A percentile compares a stretch with the other conserved stretches of the same genome.
Conservation (phyloP, 1,140 invertebrate genomes). For the Acyrthosiphon pisum region DNA sequence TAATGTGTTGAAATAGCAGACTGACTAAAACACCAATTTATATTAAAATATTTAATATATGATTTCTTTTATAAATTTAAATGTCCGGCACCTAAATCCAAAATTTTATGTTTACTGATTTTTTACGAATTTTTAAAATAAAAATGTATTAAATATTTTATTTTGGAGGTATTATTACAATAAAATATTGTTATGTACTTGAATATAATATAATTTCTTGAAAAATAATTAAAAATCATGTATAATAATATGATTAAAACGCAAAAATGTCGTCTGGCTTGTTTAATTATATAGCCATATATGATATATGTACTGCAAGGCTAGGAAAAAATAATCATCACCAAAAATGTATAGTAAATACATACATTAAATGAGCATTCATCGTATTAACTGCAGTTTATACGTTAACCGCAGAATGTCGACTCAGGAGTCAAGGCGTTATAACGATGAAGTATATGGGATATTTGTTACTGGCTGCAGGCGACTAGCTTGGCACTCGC, state of each 20-base stretch:
- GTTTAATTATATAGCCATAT: too few relatives aligned
- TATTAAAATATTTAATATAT: background rate
- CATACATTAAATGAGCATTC: too few relatives aligned
- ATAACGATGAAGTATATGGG: background rate
- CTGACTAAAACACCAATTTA: background rate
- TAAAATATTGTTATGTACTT: too few relatives aligned
- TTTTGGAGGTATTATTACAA: too few relatives aligned
- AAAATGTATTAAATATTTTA: too few relatives aligned
- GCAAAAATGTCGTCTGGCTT: background rate
- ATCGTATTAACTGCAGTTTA: background rate
- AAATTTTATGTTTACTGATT: too few relatives aligned
- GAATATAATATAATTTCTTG: too few relatives aligned
- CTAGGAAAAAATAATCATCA: background rate
- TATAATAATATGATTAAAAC: background rate
- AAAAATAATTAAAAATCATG: too few relatives aligned
- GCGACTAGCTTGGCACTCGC: constrained; percentile 5
- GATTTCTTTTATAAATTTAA: background rate
- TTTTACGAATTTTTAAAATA: too few relatives aligned
- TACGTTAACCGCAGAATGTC: background rate
- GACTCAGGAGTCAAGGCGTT: background rate
- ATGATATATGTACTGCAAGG: too few relatives aligned
- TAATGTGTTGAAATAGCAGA: background rate
- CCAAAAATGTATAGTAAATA: background rate
- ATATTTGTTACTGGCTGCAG: background rate
- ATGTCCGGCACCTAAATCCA: background rate